phyloP scores from a whole-genome alignment of 2,888 invertebrate genomes.

The Plagodis dolabraria region DNA sequence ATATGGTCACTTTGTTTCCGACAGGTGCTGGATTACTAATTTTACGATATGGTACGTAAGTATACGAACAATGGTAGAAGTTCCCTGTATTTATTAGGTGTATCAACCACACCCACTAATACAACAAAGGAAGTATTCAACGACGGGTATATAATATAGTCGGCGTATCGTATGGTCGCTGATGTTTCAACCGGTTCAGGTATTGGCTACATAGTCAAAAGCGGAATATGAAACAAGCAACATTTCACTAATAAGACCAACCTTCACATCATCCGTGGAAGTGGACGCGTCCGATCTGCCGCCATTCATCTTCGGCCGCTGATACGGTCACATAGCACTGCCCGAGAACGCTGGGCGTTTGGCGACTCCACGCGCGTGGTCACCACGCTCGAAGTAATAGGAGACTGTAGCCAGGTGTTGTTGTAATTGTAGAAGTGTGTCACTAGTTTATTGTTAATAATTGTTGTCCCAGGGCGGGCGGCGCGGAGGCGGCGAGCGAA shows the following conservation, averaged over 20 bases:
- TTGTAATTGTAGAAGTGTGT: not conserved
- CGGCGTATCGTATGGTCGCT: not conserved
- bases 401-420: not conserved
- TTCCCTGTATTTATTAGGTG: too few relatives aligned
- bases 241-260: conserved; percentile 30
- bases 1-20: too few relatives aligned
- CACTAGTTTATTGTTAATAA: conserved; percentile 3
- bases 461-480: conserved; percentile 5
- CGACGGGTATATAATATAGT: too few relatives aligned
- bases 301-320: conserved; percentile 52
- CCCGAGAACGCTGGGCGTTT: not conserved
- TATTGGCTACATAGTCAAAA: too few relatives aligned
- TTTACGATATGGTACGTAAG: too few relatives aligned
- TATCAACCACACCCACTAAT: too few relatives aligned
- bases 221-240: too few relatives aligned
- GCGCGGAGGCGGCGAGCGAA: not conserved
- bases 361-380: not conserved
- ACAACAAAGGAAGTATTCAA: too few relatives aligned
- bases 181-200: not conserved
- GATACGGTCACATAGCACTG: not conserved
- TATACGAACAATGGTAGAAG: too few relatives aligned
- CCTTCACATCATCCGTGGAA: conserved; percentile 78
- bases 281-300: conserved; percentile 76
- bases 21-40: too few relatives aligned
- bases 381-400: not conserved